phyloP scores from a whole-genome alignment of 2,888 invertebrate species.

The Tridacna crocea region DNA sequence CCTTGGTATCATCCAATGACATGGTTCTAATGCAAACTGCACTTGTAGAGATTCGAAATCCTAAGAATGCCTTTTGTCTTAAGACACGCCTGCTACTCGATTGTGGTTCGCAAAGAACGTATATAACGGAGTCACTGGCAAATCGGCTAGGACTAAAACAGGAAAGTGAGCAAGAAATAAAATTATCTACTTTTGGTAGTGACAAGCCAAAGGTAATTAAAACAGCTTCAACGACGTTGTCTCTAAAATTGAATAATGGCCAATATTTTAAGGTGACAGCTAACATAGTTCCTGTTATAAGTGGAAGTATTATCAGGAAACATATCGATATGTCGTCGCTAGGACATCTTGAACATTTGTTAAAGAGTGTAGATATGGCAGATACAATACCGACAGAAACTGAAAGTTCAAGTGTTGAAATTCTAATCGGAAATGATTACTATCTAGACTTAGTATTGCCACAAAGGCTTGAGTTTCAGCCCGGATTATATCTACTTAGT shows the following conservation, averaged over 20 bases:
- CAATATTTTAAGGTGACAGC: constrained; percentile 20
- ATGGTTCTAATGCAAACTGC: constrained; percentile 34
- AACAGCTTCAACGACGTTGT: constrained; percentile 24
- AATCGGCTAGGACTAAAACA: constrained; percentile 1
- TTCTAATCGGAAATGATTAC: neutral
- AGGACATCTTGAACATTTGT: constrained; percentile 6
- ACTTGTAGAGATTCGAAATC: constrained; percentile 1
- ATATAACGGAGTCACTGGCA: neutral
- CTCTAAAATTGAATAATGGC: constrained; percentile 29
- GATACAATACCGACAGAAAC: constrained; percentile 25
- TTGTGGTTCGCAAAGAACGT: neutral
- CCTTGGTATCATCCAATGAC: constrained; percentile 17
- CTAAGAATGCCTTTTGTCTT: neutral
- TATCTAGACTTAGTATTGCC: constrained; percentile 1
- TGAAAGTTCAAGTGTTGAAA: constrained; percentile 3
- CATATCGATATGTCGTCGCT: neutral
- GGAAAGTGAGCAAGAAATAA: constrained; percentile 32
- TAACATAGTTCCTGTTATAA: constrained; percentile 36
- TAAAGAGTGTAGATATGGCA: constrained; percentile 24
- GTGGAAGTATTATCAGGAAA: constrained; percentile 26
- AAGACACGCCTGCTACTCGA: neutral
- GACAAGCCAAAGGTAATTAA: constrained; percentile 21
- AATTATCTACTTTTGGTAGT: constrained; percentile 39
- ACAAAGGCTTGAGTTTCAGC: constrained; percentile 2
- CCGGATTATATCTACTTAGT: constrained; percentile 9